A percentile compares a stretch with the other conserved stretches of the same genome.
phyloP scores from a whole-genome alignment of 2,888 invertebrate genomes.

The Conops quadrifasciatus region DNA sequence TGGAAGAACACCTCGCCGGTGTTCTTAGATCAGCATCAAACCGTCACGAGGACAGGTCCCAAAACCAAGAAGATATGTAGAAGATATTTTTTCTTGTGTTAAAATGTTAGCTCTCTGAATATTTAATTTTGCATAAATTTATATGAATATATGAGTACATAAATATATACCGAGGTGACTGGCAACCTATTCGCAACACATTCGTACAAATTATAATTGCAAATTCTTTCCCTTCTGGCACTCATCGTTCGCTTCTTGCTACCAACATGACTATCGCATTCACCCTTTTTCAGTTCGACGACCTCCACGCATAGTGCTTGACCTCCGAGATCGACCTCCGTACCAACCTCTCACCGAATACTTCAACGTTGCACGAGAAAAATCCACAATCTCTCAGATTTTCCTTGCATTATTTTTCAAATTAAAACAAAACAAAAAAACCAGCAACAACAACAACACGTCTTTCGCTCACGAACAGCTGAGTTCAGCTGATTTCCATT shows the following conservation, averaged over 20 bases:
- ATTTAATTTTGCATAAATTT: no score
- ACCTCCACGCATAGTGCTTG: no score
- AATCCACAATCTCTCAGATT: not conserved
- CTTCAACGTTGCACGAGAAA: not conserved
- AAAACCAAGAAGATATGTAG: no score
- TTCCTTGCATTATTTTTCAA: constrained; percentile 11
- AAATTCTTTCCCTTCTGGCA: not conserved
- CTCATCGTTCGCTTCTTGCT: not conserved
- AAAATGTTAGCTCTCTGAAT: no score
- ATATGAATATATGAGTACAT: no score
- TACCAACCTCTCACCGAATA: not conserved
- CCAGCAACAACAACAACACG: constrained; percentile 11
- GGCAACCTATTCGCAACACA: not conserved
- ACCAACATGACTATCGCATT: not conserved
- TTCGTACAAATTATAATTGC: not conserved
- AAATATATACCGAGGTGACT: no score
- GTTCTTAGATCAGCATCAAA: no score
- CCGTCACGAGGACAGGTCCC: no score
- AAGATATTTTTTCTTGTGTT: no score
- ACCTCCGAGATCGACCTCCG: no score
- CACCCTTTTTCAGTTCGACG: not conserved
- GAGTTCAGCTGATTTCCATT: constrained; percentile 16
- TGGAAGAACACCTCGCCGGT: no score
- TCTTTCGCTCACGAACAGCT: constrained; percentile 8
- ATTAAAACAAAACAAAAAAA: not conserved